These are phyloP conservation scores for Rhimphoctona megacephalus DNA, from an alignment of 2,888 invertebrate species.

Conservation along the genomic window DNA sequence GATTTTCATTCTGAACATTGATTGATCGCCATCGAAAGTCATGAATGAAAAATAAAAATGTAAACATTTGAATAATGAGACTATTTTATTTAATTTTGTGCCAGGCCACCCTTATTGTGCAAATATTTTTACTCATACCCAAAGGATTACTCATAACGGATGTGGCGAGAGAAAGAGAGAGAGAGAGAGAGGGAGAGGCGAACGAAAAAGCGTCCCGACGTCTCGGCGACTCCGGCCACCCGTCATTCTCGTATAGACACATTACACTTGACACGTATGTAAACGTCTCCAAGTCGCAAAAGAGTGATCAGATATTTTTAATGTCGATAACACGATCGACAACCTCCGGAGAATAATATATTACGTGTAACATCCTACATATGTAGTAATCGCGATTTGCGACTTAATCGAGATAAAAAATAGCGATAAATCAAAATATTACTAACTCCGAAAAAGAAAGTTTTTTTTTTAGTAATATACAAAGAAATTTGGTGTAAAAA, in stretches of 20 bases:
- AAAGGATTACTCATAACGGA: conserved; percentile 65
- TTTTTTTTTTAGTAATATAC: neutral
- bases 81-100: neutral
- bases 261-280: conserved; percentile 45
- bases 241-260: conserved; percentile 48
- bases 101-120: conserved; percentile 3
- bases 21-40: neutral
- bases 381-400: neutral
- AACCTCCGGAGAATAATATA: conserved; percentile 39
- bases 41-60: neutral
- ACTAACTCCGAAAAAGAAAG: too few relatives aligned
- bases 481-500: neutral
- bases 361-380: conserved; percentile 17
- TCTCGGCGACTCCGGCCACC: conserved; percentile 52
- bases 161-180: conserved; percentile 46
- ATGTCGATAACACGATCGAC: conserved; percentile 54
- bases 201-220: conserved; percentile 47
- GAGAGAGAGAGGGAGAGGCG: neutral
- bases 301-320: conserved; percentile 39
- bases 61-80: conserved; percentile 1
- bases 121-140: conserved; percentile 50
- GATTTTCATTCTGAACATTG: neutral
- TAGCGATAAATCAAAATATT: neutral
- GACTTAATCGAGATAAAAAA: neutral
- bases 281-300: conserved; percentile 33